These are phyloP conservation scores for Eulithis testata DNA, from an alignment of 2,888 invertebrate species.

Conservation along the genomic window DNA sequence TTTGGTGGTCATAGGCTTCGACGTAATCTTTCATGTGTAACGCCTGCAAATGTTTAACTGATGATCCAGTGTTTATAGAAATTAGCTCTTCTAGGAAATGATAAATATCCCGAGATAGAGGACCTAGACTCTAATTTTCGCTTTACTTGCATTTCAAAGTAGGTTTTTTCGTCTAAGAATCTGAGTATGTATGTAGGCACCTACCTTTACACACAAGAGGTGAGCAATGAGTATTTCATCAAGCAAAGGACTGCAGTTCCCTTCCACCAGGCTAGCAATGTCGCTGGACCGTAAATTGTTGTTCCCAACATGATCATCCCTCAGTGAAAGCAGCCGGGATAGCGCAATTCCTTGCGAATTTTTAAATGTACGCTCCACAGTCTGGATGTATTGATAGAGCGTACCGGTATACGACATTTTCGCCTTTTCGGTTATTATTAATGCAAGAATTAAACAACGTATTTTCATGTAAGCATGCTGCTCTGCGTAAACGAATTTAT, in stretches of 20 bases:
- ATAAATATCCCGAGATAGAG: no score
- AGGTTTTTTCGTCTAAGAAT: no score
- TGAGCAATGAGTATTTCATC: slow-evolving; percentile 91
- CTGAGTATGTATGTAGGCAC: not conserved
- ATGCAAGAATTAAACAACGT: not conserved
- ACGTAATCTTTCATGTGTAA: slow-evolving; percentile 79
- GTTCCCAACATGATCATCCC: slow-evolving; percentile 90
- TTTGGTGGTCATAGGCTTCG: slow-evolving; percentile 92
- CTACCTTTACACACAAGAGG: slow-evolving; percentile 87
- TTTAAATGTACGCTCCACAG: slow-evolving; percentile 86
- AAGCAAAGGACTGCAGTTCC: slow-evolving; percentile 88
- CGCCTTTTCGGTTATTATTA: slow-evolving; percentile 41
- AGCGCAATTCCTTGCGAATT: slow-evolving; percentile 86
- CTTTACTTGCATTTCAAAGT: no score
- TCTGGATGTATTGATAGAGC: slow-evolving; percentile 73
- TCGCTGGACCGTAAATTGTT: slow-evolving; percentile 88
- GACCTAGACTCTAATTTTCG: no score
- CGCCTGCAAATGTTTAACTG: slow-evolving; percentile 53
- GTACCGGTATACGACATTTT: slow-evolving; percentile 56
- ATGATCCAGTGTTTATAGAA: no score
- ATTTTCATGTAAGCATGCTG: slow-evolving; percentile 1
- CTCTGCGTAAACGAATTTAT: not conserved
- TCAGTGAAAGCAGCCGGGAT: slow-evolving; percentile 85
- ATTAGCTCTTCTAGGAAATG: no score
- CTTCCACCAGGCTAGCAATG: slow-evolving; percentile 88